These are phyloP conservation scores for Apis florea DNA, from an alignment of 1,140 invertebrate species.

Conservation along the genomic window DNA sequence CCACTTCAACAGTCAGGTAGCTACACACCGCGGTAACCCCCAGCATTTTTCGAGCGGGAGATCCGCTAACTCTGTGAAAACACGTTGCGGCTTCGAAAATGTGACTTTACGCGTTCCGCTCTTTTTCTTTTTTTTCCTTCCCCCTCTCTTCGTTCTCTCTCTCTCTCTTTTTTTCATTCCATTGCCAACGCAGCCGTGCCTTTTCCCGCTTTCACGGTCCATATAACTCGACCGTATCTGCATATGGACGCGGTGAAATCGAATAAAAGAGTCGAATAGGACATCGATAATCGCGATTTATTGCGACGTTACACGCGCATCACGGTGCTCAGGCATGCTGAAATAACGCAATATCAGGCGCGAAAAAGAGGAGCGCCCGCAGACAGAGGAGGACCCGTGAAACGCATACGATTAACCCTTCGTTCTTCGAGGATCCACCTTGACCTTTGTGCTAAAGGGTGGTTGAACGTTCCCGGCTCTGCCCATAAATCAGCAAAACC, in stretches of 20 bases:
- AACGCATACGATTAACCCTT: slow-evolving; percentile 76
- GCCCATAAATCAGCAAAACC: slow-evolving; percentile 71
- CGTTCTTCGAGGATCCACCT: slow-evolving; percentile 45
- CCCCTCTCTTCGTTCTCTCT: background rate
- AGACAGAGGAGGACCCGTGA: slow-evolving; percentile 67
- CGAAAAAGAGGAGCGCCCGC: slow-evolving; percentile 3
- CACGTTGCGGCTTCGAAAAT: slow-evolving; percentile 6
- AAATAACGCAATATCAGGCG: slow-evolving; percentile 47
- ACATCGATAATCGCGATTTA: slow-evolving; percentile 74
- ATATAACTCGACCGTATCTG: slow-evolving; percentile 56
- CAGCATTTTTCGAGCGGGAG: slow-evolving; percentile 13
- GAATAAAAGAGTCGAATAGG: slow-evolving; percentile 58
- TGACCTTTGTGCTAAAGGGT: slow-evolving; percentile 58
- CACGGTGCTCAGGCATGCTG: slow-evolving; percentile 67
- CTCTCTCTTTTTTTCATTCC: background rate
- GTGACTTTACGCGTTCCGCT: background rate
- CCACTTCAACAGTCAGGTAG: slow-evolving; percentile 68
- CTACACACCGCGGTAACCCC: slow-evolving; percentile 18
- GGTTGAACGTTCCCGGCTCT: slow-evolving; percentile 63
- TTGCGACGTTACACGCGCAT: slow-evolving; percentile 71
- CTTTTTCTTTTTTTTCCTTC: background rate
- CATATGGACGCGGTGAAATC: slow-evolving; percentile 52
- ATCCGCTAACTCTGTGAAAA: background rate
- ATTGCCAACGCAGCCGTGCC: slow-evolving; percentile 7
- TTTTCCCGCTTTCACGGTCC: slow-evolving; percentile 52